Conservation (phyloP, 2,797 vertebrate genomes). For the Lepus oiostolus region DNA sequence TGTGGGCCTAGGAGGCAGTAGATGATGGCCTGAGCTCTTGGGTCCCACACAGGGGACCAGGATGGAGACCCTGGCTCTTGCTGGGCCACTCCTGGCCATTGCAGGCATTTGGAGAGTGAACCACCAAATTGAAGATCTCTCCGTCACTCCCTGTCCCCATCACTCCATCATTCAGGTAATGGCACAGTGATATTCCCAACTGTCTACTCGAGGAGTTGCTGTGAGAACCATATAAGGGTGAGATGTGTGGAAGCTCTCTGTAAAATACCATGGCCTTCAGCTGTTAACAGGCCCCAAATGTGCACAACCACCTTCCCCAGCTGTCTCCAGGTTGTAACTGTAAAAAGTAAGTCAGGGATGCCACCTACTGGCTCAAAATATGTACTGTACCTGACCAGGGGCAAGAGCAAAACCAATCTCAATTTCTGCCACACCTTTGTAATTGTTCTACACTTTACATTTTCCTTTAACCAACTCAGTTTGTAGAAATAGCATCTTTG, state of each 20-base stretch:
- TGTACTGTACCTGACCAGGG: neutral
- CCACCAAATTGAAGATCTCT: too few relatives aligned
- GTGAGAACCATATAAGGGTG: neutral
- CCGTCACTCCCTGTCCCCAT: too few relatives aligned
- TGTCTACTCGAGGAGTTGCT: neutral
- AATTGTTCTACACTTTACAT: neutral
- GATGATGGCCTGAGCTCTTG: too few relatives aligned
- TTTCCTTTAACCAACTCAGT: constrained; percentile 54
- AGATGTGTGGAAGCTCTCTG: neutral
- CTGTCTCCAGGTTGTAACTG: neutral
- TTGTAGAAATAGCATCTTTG: neutral
- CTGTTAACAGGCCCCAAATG: neutral
- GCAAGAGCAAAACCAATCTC: neutral
- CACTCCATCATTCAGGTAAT: too few relatives aligned
- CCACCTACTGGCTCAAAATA: constrained; percentile 69
- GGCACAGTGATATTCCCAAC: neutral
- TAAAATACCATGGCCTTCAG: neutral
- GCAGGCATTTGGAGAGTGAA: too few relatives aligned
- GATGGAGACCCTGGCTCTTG: too few relatives aligned
- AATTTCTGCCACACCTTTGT: neutral
- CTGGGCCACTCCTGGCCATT: too few relatives aligned
- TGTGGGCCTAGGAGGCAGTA: too few relatives aligned
- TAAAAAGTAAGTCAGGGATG: neutral
- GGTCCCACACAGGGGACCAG: too few relatives aligned
- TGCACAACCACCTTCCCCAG: neutral